Base-by-base conservation (phyloP, 2,888 invertebrate species). In the Andrena hattorfiana region DNA sequence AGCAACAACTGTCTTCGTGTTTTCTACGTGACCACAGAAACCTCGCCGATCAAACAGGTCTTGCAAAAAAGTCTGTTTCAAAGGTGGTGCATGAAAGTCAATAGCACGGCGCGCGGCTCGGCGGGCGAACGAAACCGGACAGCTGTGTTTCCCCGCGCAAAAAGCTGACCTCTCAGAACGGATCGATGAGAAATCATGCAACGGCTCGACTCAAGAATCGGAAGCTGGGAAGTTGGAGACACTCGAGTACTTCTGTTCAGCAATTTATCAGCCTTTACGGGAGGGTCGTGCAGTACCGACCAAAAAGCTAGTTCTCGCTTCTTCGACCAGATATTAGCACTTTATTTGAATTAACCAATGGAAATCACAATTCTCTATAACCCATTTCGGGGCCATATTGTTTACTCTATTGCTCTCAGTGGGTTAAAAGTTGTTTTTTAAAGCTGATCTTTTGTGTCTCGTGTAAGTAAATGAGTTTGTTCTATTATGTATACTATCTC, bases 1-100 rank as follows among this genome's bases (percentile, higher is more conserved):
- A 54, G 60, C 26, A 51, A 54, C 77, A 72, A 51, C 60, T 72
- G 72, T 49, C 48, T 13, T 48, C n/a, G 32, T 20, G 30, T 60
- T 60, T 59, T 10, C 10, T 56, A 56, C 56, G 10, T 51, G 51
- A 32, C 51, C 42, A 13, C 68, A 26, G 30, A 32, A 59, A 48
- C 23, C 42, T 7, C 13, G 10, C 26, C 54, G 51, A 54, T 32
- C 49, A 32, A 64, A 68, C 63, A 32, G 63, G 68, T 60, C 51
- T 42, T 2, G 68, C 28, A 59, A 74, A 78, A 78, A 78, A 73
- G 23, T 74, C 56, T 56, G 68, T 63, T 69, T 64, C 74, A 67
- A 32, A 74, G 56, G 68, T 63, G 62, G 28, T 49, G 51, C 74
- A 78, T 69, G 73, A 73, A 68, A 74, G 74, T 68, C 78, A 78